These are phyloP conservation scores for Ondatra zibethicus DNA, from an alignment of 2,113 vertebrate genomes.

Conservation along the genomic window DNA sequence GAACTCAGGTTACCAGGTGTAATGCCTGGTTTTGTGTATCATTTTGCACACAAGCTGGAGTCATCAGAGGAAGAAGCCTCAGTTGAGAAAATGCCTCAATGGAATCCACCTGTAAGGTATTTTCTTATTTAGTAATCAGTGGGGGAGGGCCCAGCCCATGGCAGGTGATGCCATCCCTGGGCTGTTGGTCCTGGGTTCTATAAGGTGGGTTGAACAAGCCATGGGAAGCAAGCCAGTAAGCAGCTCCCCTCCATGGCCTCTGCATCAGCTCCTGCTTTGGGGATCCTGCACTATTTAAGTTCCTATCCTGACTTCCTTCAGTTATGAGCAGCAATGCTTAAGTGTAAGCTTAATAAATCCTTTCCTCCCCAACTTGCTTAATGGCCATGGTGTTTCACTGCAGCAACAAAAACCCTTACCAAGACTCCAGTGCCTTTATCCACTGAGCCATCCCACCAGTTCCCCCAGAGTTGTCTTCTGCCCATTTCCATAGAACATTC, in stretches of 20 bases:
- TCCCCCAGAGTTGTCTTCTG: background rate
- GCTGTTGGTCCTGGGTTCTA: background rate
- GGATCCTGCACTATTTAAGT: background rate
- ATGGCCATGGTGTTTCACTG: background rate
- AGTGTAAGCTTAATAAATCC: background rate
- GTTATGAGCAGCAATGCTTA: background rate
- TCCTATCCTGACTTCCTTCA: background rate
- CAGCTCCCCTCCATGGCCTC: background rate
- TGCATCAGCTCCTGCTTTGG: background rate
- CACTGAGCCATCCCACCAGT: background rate
- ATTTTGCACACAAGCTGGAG: too few relatives aligned
- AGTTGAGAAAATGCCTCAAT: background rate
- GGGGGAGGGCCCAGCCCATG: background rate
- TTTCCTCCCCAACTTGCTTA: background rate
- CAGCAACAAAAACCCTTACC: background rate
- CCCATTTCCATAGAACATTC: background rate
- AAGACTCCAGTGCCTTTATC: background rate
- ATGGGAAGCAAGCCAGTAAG: background rate
- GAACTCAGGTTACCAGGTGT: background rate
- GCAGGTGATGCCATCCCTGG: background rate
- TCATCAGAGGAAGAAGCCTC: background rate
- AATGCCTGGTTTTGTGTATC: background rate
- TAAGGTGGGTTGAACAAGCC: background rate
- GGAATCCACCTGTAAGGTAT: background rate
- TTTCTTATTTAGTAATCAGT: background rate